Evolutionary conservation across 2,888 invertebrate species (phyloP).

Genomic region (Sylvicola fuscatus): DNA sequence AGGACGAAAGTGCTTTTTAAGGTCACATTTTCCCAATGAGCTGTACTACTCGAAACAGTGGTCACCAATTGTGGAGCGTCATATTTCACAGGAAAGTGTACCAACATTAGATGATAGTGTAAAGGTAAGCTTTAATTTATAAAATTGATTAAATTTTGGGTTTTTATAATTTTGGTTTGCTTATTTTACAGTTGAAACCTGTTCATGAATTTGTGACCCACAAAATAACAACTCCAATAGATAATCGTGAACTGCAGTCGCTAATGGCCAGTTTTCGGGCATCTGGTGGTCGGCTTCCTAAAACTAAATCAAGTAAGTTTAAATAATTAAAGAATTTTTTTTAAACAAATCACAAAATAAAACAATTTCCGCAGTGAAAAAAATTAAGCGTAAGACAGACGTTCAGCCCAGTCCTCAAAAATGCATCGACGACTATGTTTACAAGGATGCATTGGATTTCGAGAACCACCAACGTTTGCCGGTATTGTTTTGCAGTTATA

Average conservation of each 20-base stretch:
- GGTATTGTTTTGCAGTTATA: conserved; percentile 56
- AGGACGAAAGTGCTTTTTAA: conserved; percentile 52
- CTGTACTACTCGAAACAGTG: conserved; percentile 50
- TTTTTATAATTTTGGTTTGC: no score
- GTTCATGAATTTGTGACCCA: conserved; percentile 53
- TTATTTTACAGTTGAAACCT: conserved; percentile 30
- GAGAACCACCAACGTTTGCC: conserved; percentile 69
- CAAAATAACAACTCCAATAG: conserved; percentile 43
- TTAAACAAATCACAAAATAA: not conserved
- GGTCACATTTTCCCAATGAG: conserved; percentile 49
- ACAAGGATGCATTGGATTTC: conserved; percentile 53
- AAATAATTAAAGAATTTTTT: not conserved
- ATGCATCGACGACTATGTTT: conserved; percentile 12
- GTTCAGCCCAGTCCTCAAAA: no score
- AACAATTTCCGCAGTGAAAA: conserved; percentile 13
- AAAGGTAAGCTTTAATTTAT: conserved; percentile 6
- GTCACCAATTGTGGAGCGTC: conserved; percentile 19
- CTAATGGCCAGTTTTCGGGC: conserved; percentile 73
- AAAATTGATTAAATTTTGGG: not conserved
- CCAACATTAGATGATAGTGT: not conserved
- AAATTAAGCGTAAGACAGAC: conserved; percentile 4
- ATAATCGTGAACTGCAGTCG: conserved; percentile 44
- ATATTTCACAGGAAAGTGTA: conserved; percentile 8
- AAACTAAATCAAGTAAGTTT: conserved; percentile 16
- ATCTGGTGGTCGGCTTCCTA: conserved; percentile 45